A percentile compares a stretch with the other conserved stretches of the same genome.
Evolutionary conservation across 2,797 vertebrate species (phyloP).

Genomic region (Helarctos malayanus): DNA sequence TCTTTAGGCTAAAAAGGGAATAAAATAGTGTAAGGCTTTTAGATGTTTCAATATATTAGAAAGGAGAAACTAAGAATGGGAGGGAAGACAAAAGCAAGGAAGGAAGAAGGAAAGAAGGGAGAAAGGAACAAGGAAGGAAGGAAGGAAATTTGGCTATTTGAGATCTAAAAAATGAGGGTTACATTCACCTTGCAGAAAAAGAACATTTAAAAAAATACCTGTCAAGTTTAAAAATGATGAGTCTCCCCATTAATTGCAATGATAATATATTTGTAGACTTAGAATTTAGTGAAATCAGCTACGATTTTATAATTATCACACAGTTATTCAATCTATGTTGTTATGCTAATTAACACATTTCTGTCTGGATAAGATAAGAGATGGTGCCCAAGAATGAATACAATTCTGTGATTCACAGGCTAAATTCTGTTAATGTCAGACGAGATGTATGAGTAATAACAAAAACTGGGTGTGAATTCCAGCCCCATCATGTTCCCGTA

Average conservation of each 20-base stretch:
- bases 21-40: not conserved
- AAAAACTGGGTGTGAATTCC: slow-evolving; percentile 46
- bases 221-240: slow-evolving; percentile 39
- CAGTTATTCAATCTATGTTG: slow-evolving; percentile 63
- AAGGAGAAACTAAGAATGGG: not conserved
- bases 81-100: not conserved
- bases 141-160: not conserved
- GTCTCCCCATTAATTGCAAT: slow-evolving; percentile 32
- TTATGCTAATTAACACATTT: slow-evolving; percentile 82
- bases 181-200: not conserved
- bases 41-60: not conserved
- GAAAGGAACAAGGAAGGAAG: not conserved
- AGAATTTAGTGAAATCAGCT: slow-evolving; percentile 71
- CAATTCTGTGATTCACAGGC: slow-evolving; percentile 45
- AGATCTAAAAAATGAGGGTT: not conserved
- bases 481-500: slow-evolving; percentile 44
- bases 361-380: slow-evolving; percentile 76
- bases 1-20: not conserved
- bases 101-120: not conserved
- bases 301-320: slow-evolving; percentile 71
- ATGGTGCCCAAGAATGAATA: slow-evolving; percentile 46
- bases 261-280: slow-evolving; percentile 39
- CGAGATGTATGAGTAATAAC: slow-evolving; percentile 70
- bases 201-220: slow-evolving; percentile 4
- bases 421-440: slow-evolving; percentile 66